Evolutionary conservation across 2,888 invertebrate species (phyloP), one percentile per base, ranked within the genome.

Genomic region (Drosophila paramelanica): DNA sequence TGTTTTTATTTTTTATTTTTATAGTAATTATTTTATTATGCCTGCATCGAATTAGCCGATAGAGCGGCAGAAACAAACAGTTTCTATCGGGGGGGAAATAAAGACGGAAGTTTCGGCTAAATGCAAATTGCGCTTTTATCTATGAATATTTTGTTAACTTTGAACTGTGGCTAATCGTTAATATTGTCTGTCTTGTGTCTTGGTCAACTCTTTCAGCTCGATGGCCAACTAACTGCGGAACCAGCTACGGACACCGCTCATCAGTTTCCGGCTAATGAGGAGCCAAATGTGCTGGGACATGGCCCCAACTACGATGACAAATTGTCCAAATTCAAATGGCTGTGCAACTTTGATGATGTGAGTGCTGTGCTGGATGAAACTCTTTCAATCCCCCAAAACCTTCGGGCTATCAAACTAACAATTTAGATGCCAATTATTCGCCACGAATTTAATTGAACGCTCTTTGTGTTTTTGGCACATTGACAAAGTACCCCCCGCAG

Each of bases 341-440:
- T 94, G 17, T 88, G 93, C 61, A 89, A 81, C 67, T 93, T 91
- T 74, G 92, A 93, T 56, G 93, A 94, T 73, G 92, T 92, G 81
- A 92, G 91, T 83, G 47, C 14, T 36, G 13, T 13, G 36, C 13
- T 1, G 0, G 7, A 14, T 7, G 38, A 25, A 25, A 36, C n/a
- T 17, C 41, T 55, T 10, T 1, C 27, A 41, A 6, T 13, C 2
- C 5, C n/a, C 39, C 23, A 23, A 17, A 14, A 17, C 10, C 39
- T 31, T 25, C 31, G 31, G 43, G 27, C 49, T 33, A 14, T 11
- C 13, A 27, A 31, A 20, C 25, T 33, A 27, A 46, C 46, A 52
- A 53, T 45, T 43, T 27, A 27, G 25, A 33, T 14, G 49, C 33
- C 59, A 73, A 65, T 65, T 71, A 50, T 39, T 36, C 5, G 36